Evolutionary conservation across 2,113 vertebrate species (phyloP).

Genomic region (Barbus barbus): DNA sequence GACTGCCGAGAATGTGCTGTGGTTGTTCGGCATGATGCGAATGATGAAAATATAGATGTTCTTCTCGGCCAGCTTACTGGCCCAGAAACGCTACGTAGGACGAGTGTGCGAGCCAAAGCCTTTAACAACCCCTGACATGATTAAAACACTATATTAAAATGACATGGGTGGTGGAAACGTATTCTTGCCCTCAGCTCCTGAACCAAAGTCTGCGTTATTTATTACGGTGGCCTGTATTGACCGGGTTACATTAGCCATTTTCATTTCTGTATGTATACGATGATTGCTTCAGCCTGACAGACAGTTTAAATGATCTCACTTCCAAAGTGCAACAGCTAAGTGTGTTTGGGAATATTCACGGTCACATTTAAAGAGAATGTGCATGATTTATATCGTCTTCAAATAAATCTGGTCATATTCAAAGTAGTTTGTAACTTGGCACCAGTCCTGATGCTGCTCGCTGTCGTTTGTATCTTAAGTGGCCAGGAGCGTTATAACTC

Average conservation of each 20-base stretch:
- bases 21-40: slow-evolving; percentile 26
- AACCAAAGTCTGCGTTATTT: slow-evolving; percentile 65
- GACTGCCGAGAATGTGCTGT: slow-evolving; percentile 31
- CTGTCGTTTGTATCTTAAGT: slow-evolving; percentile 20
- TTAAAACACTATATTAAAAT: slow-evolving; percentile 72
- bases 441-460: slow-evolving; percentile 31
- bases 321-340: slow-evolving; percentile 58
- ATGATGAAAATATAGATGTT: slow-evolving; percentile 46
- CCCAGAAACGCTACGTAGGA: slow-evolving; percentile 53
- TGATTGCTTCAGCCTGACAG: slow-evolving; percentile 72
- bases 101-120: slow-evolving; percentile 58
- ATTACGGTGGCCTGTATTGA: slow-evolving; percentile 62
- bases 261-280: slow-evolving; percentile 49
- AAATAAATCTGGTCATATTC: slow-evolving; percentile 30
- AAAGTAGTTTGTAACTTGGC: slow-evolving; percentile 31
- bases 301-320: slow-evolving; percentile 53
- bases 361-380: slow-evolving; percentile 18
- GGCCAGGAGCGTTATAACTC: slow-evolving; percentile 5
- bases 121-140: slow-evolving; percentile 63
- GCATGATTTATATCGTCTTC: slow-evolving; percentile 17
- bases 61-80: slow-evolving; percentile 23
- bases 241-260: slow-evolving; percentile 69
- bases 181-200: slow-evolving; percentile 42
- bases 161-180: slow-evolving; percentile 58
- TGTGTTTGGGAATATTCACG: slow-evolving; percentile 7